Evolutionary conservation across 2,888 invertebrate genomes (phyloP).

Genomic region (Amphipoea oculea): DNA sequence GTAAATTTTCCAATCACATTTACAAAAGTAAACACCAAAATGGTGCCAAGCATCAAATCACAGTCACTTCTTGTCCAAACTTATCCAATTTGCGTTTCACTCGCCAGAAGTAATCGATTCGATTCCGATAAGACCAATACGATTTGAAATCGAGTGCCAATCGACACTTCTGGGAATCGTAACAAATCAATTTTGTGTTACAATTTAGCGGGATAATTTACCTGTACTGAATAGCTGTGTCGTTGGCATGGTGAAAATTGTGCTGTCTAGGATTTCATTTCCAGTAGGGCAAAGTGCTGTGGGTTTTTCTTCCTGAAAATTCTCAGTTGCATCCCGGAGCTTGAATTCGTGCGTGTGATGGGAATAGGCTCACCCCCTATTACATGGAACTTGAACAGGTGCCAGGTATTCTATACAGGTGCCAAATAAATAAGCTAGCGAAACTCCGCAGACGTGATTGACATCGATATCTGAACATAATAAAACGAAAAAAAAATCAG

Average conservation of each 20-base stretch:
- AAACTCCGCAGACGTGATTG: not conserved
- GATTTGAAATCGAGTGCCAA: constrained; percentile 52
- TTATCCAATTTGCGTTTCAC: constrained; percentile 30
- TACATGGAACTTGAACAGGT: not conserved
- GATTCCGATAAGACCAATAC: constrained; percentile 62
- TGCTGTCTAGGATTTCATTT: not conserved
- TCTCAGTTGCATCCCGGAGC: not conserved
- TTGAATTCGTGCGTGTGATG: not conserved
- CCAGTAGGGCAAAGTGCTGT: not conserved
- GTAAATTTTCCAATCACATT: constrained; percentile 19
- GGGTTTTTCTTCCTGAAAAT: not conserved
- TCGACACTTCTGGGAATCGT: constrained; percentile 52
- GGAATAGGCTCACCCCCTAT: not conserved
- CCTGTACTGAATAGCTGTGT: not conserved
- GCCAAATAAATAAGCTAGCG: not conserved
- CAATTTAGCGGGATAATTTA: constrained; percentile 21
- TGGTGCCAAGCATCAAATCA: constrained; percentile 19
- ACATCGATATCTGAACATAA: not conserved
- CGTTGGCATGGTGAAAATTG: not conserved
- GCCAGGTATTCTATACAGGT: not conserved
- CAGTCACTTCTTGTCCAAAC: constrained; percentile 20
- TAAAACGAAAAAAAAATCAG: not conserved
- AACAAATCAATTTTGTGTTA: constrained; percentile 57
- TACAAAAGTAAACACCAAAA: constrained; percentile 24
- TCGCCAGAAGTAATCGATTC: constrained; percentile 66